phyloP scores from a whole-genome alignment of 92 coral and sea anemone species.

The Paramuricea clavata region DNA sequence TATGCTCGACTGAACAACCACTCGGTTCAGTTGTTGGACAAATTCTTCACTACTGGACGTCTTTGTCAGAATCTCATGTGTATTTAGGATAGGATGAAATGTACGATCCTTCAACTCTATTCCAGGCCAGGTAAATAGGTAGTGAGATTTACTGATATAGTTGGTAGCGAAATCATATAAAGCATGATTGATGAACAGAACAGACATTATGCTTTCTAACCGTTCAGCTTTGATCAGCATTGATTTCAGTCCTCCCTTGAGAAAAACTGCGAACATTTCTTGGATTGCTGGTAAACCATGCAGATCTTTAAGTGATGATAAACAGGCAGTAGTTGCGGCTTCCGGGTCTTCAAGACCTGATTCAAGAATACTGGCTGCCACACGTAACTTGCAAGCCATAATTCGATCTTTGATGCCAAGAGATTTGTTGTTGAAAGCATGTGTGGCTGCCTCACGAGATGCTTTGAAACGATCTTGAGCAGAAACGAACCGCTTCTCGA shows the following conservation, averaged over 20 bases:
- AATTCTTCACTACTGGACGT: too few relatives aligned
- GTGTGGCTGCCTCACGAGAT: background rate
- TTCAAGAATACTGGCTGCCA: background rate
- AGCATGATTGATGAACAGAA: background rate
- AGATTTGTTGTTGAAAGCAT: background rate
- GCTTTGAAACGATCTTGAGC: background rate
- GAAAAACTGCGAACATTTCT: background rate
- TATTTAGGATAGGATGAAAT: background rate
- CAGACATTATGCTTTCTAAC: background rate
- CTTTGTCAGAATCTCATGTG: background rate
- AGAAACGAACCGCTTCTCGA: background rate
- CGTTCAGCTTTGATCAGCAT: background rate
- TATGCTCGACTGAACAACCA: background rate
- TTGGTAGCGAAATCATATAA: background rate
- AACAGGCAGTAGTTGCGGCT: background rate
- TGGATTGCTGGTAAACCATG: background rate
- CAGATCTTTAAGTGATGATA: background rate
- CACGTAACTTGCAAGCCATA: constrained; percentile 11
- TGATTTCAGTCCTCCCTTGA: background rate
- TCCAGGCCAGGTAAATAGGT: background rate
- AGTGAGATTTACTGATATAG: background rate
- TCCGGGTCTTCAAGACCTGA: background rate
- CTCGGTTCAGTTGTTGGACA: background rate
- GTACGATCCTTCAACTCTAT: background rate
- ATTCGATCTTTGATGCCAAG: constrained; percentile 9